Base-by-base conservation (phyloP, 1,140 invertebrate genomes). In the Drosophila trapezifrons region DNA sequence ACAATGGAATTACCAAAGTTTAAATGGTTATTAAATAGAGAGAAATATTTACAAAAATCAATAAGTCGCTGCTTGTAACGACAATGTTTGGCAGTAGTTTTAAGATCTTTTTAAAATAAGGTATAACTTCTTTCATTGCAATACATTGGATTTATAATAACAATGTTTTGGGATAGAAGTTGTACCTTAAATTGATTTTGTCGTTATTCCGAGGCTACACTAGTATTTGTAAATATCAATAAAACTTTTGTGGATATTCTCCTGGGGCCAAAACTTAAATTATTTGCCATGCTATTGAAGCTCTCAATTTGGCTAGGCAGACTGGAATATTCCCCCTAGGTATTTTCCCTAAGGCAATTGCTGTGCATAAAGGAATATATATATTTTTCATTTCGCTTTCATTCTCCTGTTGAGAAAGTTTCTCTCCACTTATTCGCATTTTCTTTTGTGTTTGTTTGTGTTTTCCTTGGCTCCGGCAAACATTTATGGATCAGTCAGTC, bases 401-500 rank as follows among this genome's bases (percentile, higher is more conserved):
- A 73, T 47, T 35, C 32, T 46, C 13, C 57, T 25, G 38, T 38
- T 62, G 46, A 40, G 52, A 54, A 27, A 40, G 46, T 38, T 46
- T 55, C 54, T 38, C 35, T n/a, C 52, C 18, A 57, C 40, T 70
- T 71, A 46, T 25, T 51, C 46, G 42, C 54, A 27, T 55, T 71
- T 32, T 20, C 49, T 9, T 56, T 67, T 57, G 54, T 52, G 20
- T 57, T 38, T 55, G 37, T 27, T 70, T 65, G 59, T 45, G 37
- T 71, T 69, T 27, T 54, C 47, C 40, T 37, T 78, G 59, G 58
- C 40, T 25, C 58, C 46, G 25, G 25, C 54, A 58, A 80, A 47
- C 64, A 66, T 71, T 84, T 72, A 52, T 70, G 77, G 80, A 79
- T 82, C 74, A 75, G 38, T 63, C 52, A 62, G 58, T 18, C 32